These are phyloP conservation scores for Neodiprion fabricii DNA, from an alignment of 1,140 invertebrate species.

Conservation along the genomic window DNA sequence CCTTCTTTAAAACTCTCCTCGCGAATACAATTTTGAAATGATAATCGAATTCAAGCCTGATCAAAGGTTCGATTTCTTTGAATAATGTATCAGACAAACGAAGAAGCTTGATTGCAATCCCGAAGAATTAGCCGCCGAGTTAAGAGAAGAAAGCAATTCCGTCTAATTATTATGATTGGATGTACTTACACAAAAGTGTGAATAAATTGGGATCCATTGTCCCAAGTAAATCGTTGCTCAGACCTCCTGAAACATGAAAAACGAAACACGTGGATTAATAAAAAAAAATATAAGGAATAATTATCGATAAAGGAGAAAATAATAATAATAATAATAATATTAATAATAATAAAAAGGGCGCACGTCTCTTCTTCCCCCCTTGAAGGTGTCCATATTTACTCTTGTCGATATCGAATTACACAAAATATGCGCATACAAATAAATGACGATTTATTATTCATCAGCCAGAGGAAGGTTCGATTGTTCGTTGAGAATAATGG, in stretches of 20 bases:
- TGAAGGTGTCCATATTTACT: background rate
- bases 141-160: background rate
- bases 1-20: no score
- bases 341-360: background rate
- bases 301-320: background rate
- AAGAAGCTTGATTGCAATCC: background rate
- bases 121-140: background rate
- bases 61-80: background rate
- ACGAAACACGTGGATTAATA: background rate
- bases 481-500: no score
- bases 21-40: no score
- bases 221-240: background rate
- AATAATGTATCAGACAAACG: background rate
- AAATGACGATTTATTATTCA: background rate
- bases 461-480: no score
- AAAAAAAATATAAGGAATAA: background rate
- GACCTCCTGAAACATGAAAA: background rate
- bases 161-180: background rate
- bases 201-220: conserved; percentile 1
- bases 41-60: no score
- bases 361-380: background rate
- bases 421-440: background rate
- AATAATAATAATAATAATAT: background rate
- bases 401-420: background rate
- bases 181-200: background rate